A percentile compares a stretch with the other conserved stretches of the same genome.
Evolutionary conservation across 2,113 vertebrate species (phyloP).

Genomic region (Suncus etruscus): DNA sequence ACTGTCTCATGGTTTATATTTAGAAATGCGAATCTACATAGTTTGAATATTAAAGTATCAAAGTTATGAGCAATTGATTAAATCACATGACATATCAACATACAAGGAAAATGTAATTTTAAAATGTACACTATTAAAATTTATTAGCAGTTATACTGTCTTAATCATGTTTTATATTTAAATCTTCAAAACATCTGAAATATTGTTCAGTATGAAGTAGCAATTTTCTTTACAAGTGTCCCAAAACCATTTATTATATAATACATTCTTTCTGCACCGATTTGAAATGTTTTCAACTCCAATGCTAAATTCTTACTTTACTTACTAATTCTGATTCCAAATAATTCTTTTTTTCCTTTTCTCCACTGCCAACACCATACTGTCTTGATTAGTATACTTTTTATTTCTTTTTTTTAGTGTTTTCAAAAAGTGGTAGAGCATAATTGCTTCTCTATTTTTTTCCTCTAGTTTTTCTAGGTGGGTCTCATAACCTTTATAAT

Average conservation of each 20-base stretch:
- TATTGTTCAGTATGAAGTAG: conserved; percentile 37
- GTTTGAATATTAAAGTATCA: no score
- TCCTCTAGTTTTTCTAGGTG: not conserved
- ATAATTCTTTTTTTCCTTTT: conserved; percentile 60
- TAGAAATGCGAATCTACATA: not conserved
- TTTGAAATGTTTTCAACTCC: conserved; percentile 51
- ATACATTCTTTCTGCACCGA: conserved; percentile 49
- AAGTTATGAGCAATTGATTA: no score
- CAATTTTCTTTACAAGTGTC: conserved; percentile 43
- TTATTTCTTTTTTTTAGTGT: not conserved
- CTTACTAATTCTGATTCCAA: conserved; percentile 58
- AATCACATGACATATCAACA: no score
- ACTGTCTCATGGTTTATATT: not conserved
- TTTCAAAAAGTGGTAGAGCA: conserved; percentile 10
- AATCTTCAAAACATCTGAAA: not conserved
- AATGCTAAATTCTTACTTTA: conserved; percentile 35
- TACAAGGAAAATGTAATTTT: no score
- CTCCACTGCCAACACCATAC: conserved; percentile 37
- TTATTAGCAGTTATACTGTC: no score
- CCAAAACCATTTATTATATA: conserved; percentile 45
- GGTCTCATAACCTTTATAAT: conserved; percentile 40
- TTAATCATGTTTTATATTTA: no score
- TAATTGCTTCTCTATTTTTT: conserved; percentile 26
- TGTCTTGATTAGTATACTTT: conserved; percentile 35
- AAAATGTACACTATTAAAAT: no score